A percentile compares a stretch with the other conserved stretches of the same genome.
These are phyloP conservation scores for Taenioides sp. DNA, from an alignment of 2,797 vertebrate genomes.

Conservation along the genomic window DNA sequence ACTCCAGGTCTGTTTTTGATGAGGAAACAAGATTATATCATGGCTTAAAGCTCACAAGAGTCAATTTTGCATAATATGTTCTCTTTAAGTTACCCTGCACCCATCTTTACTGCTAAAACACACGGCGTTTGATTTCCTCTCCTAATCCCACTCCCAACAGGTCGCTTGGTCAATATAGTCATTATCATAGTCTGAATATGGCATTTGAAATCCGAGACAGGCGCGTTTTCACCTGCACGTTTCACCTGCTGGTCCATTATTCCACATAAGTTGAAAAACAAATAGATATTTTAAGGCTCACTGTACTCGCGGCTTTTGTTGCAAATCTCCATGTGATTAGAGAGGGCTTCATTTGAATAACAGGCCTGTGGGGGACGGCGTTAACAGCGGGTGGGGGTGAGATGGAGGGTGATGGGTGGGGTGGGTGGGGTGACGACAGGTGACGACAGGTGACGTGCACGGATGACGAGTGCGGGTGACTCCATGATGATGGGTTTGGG, in stretches of 20 bases:
- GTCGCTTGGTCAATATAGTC: slow-evolving; percentile 61
- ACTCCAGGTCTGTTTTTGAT: too few relatives aligned
- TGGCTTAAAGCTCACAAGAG: too few relatives aligned
- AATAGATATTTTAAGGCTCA: not conserved
- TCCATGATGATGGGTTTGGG: too few relatives aligned
- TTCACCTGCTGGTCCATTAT: slow-evolving; percentile 41
- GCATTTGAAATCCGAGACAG: slow-evolving; percentile 44
- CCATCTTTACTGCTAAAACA: not conserved
- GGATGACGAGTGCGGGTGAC: slow-evolving; percentile 55
- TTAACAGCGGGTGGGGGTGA: slow-evolving; percentile 25
- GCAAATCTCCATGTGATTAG: slow-evolving; percentile 23
- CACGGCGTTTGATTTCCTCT: not conserved
- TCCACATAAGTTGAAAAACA: slow-evolving; percentile 23
- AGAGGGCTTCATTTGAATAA: slow-evolving; percentile 38
- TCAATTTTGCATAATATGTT: not conserved
- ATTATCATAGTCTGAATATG: slow-evolving; percentile 15
- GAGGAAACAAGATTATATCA: too few relatives aligned
- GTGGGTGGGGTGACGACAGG: slow-evolving; percentile 34
- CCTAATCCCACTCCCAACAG: slow-evolving; percentile 51
- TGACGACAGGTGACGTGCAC: slow-evolving; percentile 46
- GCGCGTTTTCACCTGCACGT: slow-evolving; percentile 33
- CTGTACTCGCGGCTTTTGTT: slow-evolving; percentile 1
- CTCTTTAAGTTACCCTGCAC: not conserved
- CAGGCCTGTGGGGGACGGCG: slow-evolving; percentile 21
- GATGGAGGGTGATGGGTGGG: slow-evolving; percentile 41